phyloP scores from a whole-genome alignment of 2,888 invertebrate species.

The Thumatha senex region DNA sequence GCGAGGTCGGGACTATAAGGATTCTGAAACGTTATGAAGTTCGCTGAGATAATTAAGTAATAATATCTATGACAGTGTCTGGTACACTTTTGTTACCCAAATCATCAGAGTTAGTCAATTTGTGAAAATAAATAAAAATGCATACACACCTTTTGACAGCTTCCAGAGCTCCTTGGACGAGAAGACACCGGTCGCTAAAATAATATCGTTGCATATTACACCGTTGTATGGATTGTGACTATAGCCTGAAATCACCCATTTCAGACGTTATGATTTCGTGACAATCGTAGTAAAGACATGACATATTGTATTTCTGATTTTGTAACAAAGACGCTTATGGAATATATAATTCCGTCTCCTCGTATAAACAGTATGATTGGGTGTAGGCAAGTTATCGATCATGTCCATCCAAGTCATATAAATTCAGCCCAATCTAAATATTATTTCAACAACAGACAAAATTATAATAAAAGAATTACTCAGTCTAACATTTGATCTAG shows the following conservation, averaged over 20 bases:
- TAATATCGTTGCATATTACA: constrained; percentile 99
- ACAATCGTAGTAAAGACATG: constrained; percentile 12
- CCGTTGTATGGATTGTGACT: constrained; percentile 99
- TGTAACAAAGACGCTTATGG: background rate
- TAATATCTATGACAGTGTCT: too few relatives aligned
- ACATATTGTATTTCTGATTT: background rate
- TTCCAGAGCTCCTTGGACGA: constrained; percentile 99
- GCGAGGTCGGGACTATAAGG: too few relatives aligned
- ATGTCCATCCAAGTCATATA: too few relatives aligned
- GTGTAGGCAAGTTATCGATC: background rate
- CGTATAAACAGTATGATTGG: background rate
- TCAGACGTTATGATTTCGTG: constrained; percentile 47
- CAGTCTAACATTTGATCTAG: background rate
- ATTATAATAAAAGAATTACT: background rate
- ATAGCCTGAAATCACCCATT: constrained; percentile 86
- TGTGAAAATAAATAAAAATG: too few relatives aligned
- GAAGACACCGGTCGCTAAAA: constrained; percentile 99
- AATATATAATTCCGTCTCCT: background rate
- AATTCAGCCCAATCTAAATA: background rate
- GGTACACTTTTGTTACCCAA: too few relatives aligned
- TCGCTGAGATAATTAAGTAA: too few relatives aligned
- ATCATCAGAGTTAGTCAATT: too few relatives aligned
- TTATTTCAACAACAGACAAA: background rate
- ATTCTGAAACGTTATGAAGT: too few relatives aligned
- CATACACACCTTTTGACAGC: constrained; percentile 94